Conservation (phyloP, 2,797 vertebrate genomes). For the Phrynocephalus guinanensis region DNA sequence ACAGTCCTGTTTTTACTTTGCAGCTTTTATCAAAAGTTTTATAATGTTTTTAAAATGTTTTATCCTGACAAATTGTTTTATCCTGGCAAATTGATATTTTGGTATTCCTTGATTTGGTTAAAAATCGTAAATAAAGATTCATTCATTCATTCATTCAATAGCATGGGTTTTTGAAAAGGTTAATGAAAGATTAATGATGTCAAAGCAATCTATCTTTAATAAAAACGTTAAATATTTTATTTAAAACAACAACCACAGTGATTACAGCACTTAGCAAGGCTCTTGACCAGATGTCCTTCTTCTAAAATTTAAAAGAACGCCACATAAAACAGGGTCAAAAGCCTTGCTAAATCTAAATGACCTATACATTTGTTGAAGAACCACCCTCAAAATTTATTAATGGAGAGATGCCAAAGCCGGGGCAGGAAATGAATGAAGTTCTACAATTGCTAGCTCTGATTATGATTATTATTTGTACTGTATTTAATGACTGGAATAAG, state of each 20-base stretch:
- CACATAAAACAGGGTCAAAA: too few relatives aligned
- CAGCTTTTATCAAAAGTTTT: too few relatives aligned
- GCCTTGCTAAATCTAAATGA: background rate
- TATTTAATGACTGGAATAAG: conserved; percentile 22
- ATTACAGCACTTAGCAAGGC: background rate
- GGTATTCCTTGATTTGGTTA: too few relatives aligned
- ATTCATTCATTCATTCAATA: too few relatives aligned
- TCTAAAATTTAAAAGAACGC: background rate
- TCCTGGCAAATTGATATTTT: too few relatives aligned
- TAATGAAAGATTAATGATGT: background rate
- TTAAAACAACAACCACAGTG: background rate
- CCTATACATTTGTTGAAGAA: background rate
- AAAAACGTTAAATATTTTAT: background rate
- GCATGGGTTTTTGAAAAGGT: background rate
- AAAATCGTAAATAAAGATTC: too few relatives aligned
- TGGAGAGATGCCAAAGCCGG: conserved; percentile 2
- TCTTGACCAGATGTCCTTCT: background rate
- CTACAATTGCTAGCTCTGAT: background rate
- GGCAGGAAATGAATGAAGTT: background rate
- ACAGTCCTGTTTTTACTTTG: too few relatives aligned
- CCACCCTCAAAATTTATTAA: background rate
- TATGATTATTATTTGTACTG: conserved; percentile 7
- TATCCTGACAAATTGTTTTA: too few relatives aligned
- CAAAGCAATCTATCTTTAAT: background rate
- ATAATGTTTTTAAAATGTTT: too few relatives aligned